phyloP scores from a whole-genome alignment of 2,888 invertebrate genomes.

The Elmis aenea region DNA sequence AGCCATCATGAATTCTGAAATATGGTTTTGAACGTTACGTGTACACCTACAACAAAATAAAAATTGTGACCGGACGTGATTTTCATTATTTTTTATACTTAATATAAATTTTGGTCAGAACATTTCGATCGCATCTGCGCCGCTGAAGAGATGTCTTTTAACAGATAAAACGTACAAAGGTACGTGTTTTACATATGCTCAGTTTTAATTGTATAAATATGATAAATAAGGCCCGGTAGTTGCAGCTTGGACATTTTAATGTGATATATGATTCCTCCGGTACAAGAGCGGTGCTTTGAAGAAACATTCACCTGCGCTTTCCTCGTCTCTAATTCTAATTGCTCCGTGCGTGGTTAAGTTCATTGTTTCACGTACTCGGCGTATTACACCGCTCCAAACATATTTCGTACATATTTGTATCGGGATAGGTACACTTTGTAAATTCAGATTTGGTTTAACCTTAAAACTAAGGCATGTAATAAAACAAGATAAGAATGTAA shows the following conservation, averaged over 20 bases:
- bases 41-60: too few species aligned
- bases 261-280: slow-evolving; percentile 22
- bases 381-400: too few species aligned
- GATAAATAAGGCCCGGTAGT: slow-evolving; percentile 26
- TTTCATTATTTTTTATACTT: too few species aligned
- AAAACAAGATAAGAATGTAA: slow-evolving; percentile 37
- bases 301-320: slow-evolving; percentile 23
- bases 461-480: slow-evolving; percentile 8
- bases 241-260: slow-evolving; percentile 20
- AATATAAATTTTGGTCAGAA: slow-evolving; percentile 14
- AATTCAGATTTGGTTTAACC: slow-evolving; percentile 8
- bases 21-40: too few species aligned
- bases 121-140: slow-evolving; percentile 8
- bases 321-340: slow-evolving; percentile 10
- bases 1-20: too few species aligned
- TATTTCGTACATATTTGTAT: too few species aligned
- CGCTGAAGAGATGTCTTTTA: slow-evolving; percentile 12
- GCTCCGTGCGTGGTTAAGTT: too few species aligned
- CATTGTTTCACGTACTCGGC: too few species aligned
- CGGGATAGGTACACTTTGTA: slow-evolving; percentile 9
- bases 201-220: slow-evolving; percentile 31
- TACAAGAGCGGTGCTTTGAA: slow-evolving; percentile 22
- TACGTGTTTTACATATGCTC: slow-evolving; percentile 33
- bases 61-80: too few species aligned
- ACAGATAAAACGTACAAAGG: slow-evolving; percentile 14